These are phyloP conservation scores for Hypanus sabinus DNA, from an alignment of 2,113 vertebrate genomes.

Conservation along the genomic window DNA sequence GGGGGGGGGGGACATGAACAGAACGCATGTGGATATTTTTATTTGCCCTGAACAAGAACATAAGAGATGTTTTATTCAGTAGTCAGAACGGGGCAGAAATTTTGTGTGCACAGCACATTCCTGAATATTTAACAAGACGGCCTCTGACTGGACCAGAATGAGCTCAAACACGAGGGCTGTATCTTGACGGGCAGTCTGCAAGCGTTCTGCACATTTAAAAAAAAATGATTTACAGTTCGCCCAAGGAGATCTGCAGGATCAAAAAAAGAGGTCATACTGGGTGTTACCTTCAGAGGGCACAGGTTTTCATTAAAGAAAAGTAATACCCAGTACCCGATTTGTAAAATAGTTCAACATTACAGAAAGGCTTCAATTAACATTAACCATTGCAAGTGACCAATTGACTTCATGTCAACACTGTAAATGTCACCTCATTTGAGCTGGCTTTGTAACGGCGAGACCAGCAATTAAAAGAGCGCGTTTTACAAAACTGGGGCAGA, in stretches of 20 bases:
- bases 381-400: neutral
- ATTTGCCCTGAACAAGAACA: neutral
- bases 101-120: neutral
- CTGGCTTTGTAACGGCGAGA: neutral
- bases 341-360: neutral
- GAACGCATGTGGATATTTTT: neutral
- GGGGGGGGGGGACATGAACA: neutral
- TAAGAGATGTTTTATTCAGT: neutral
- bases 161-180: neutral
- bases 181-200: neutral
- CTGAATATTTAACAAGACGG: neutral
- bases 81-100: neutral
- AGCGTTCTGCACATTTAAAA: neutral
- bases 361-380: neutral
- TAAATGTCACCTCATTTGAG: neutral
- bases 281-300: neutral
- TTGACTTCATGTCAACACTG: neutral
- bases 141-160: neutral
- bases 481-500: neutral
- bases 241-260: neutral
- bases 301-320: neutral
- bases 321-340: neutral
- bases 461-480: neutral
- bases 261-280: neutral
- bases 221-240: conserved; percentile 2